Conservation (phyloP, 2,888 invertebrate species). For the Melanchra persicariae region DNA sequence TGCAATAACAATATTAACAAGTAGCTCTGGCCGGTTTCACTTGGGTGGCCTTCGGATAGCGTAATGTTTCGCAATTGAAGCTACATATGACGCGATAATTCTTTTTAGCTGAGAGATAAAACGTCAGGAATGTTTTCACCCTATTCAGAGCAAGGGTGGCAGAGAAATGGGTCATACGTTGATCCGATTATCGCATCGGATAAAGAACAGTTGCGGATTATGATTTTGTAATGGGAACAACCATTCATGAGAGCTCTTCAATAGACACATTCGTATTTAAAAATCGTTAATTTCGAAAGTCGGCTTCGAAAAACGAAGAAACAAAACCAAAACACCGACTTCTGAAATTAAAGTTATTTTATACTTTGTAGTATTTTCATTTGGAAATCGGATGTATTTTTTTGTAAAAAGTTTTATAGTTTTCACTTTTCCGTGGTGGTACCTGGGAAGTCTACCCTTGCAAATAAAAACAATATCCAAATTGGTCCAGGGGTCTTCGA, state of each 20-base stretch:
- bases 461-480: no score
- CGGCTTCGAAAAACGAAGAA: no score
- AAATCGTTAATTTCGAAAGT: no score
- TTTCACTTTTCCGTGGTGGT: no score
- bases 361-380: no score
- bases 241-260: not conserved
- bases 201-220: conserved; percentile 28
- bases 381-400: no score
- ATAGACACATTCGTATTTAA: not conserved
- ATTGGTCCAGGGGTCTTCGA: no score
- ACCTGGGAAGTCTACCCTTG: no score
- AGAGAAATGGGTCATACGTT: conserved; percentile 49
- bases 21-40: conserved; percentile 42
- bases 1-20: conserved; percentile 63
- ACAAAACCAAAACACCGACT: no score
- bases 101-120: conserved; percentile 11
- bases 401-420: no score
- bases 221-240: not conserved
- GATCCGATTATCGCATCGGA: conserved; percentile 41
- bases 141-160: conserved; percentile 24
- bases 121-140: conserved; percentile 11
- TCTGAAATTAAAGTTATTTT: no score
- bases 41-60: conserved; percentile 57
- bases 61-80: conserved; percentile 46
- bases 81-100: conserved; percentile 41